A percentile compares a stretch with the other conserved stretches of the same genome.
Evolutionary conservation across 2,113 vertebrate species (phyloP).

Genomic region (Baryphthengus martii): DNA sequence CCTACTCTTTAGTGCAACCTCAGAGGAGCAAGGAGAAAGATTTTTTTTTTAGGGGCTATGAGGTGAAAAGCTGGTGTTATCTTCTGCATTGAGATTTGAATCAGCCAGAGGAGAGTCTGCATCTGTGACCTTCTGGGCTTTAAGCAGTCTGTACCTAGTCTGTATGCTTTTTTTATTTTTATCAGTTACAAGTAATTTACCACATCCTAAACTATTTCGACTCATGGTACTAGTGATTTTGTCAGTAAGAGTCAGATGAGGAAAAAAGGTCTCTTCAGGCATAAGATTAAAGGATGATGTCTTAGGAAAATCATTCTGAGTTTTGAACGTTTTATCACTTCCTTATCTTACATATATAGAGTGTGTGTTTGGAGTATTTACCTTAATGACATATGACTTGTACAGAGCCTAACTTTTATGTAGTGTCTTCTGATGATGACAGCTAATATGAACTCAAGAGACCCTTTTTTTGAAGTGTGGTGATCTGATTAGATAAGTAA

Average conservation of each 20-base stretch:
- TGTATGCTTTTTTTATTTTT: not conserved
- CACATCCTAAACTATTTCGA: not conserved
- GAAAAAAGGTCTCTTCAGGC: not conserved
- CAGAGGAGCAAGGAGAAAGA: not conserved
- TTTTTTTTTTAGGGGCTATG: not conserved
- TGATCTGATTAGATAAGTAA: not conserved
- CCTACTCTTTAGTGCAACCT: not conserved
- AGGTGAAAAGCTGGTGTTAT: not conserved
- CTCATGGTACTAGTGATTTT: not conserved
- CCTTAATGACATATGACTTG: not conserved
- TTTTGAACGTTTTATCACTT: not conserved
- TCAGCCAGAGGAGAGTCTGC: not conserved
- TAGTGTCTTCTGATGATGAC: not conserved
- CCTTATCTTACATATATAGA: not conserved
- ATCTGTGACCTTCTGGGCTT: not conserved
- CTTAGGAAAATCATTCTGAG: conserved; percentile 7
- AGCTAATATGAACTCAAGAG: not conserved
- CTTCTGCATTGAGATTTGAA: not conserved
- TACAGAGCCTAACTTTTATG: not conserved
- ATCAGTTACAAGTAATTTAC: not conserved
- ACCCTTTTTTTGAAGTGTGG: not conserved
- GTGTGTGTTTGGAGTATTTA: not conserved
- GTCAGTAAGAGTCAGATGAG: not conserved
- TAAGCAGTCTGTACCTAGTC: not conserved
- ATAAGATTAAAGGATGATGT: conserved; percentile 17